Base-by-base conservation (phyloP, 2,888 invertebrate genomes). In the Eristalinus aeneus region DNA sequence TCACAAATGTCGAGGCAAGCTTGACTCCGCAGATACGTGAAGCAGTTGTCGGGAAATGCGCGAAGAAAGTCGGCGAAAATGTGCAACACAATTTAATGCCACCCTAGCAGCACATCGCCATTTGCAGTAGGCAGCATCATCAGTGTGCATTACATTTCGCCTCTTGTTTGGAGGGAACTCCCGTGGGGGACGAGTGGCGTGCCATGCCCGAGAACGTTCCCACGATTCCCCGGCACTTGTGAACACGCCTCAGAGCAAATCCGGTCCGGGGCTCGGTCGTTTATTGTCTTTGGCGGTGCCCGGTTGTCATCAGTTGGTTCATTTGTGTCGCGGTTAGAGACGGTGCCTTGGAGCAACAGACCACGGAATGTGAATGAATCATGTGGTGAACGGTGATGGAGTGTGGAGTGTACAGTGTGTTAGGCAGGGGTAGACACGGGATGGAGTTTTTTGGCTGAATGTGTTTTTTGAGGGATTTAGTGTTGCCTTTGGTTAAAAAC, bases 221-320 rank as follows among this genome's bases (percentile, higher is more conserved):
- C 78, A 78, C 65, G 71, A 54, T 65, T 46, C 53, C 20, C 32
- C 32, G 34, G 56, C 53, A 63, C 54, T n/a, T 27, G 71, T 56
- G 64, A 72, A 78, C 60, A 65, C 78, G 71, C 78, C 78, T 78
- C 53, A 12, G 36, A 22, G 69, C 54, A 22, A 69, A 77, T 77
- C 69, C 31, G 63, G 77, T 63, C 69, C 16, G 46, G 46, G 16
- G 46, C 8, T 46, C 16, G 36, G 23, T 39, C 27, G 27, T 46
- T 65, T n/a, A 23, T 23, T 36, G 36, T 46, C 46, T 65, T 65
- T 39, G 12, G n/a, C 12, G 22, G 22, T 23, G n/a, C 36, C 39
- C n/a, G 22, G 23, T 39, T 39, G 39, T 39, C 20, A 46, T 16
- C 46, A 16, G 8, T n/a, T 46, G 46, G 46, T 46, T 46, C 46